A percentile compares a stretch with the other conserved stretches of the same genome.
Evolutionary conservation across 1,140 invertebrate species (phyloP).

Genomic region (Temnothorax curvispinosus): DNA sequence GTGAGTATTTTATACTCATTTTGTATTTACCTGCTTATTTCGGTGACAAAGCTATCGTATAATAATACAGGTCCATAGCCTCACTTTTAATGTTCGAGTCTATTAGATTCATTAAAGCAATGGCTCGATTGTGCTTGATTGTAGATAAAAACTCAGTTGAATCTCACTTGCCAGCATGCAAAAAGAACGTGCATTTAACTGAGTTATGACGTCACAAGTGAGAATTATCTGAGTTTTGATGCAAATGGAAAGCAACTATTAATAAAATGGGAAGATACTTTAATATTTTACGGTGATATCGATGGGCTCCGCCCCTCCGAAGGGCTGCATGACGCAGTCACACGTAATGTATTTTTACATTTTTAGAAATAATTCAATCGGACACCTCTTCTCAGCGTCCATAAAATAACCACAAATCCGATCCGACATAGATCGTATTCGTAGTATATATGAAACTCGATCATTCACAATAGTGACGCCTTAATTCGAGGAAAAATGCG

Average conservation of each 20-base stretch:
- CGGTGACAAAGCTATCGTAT: no score
- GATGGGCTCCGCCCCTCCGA: background rate
- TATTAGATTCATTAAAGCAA: no score
- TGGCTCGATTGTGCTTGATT: no score
- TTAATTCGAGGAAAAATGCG: slow-evolving; percentile 50
- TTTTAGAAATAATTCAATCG: slow-evolving; percentile 35
- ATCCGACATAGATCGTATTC: slow-evolving; percentile 64
- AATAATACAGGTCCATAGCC: no score
- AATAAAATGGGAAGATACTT: background rate
- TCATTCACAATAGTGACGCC: background rate
- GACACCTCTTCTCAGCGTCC: slow-evolving; percentile 25
- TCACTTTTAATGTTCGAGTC: no score
- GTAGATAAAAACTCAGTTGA: no score
- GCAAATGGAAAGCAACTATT: background rate
- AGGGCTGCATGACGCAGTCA: background rate
- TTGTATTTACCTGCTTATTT: no score
- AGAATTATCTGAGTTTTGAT: no score
- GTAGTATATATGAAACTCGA: slow-evolving; percentile 55
- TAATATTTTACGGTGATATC: slow-evolving; percentile 1
- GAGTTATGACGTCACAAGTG: no score
- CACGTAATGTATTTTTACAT: background rate
- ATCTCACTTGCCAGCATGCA: no score
- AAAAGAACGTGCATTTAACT: no score
- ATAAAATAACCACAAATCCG: slow-evolving; percentile 65
- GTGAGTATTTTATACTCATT: no score